Conservation (phyloP, 1,140 invertebrate species). For the Caenorhabditis tropicalis region DNA sequence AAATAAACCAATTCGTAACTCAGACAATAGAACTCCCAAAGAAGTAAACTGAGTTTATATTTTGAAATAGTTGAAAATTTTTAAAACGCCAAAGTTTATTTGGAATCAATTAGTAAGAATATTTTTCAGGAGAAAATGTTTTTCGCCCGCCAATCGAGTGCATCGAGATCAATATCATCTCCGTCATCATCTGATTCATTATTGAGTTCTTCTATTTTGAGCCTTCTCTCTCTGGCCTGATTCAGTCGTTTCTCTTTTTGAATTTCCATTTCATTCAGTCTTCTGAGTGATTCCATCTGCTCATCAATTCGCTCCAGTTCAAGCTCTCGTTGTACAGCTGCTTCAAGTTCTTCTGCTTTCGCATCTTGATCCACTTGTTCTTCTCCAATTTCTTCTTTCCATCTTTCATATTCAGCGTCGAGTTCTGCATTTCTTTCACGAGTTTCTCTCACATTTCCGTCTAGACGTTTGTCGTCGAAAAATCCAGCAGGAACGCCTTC, state of each 20-base stretch:
- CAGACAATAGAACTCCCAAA: too few species aligned
- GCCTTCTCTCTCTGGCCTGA: background rate
- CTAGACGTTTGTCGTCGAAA: constrained; percentile 15
- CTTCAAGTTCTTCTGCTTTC: constrained; percentile 7
- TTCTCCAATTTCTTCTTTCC: constrained; percentile 32
- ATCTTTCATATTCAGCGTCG: constrained; percentile 19
- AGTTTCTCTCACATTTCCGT: constrained; percentile 21
- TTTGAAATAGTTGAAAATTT: background rate
- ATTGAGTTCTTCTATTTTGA: constrained; percentile 8
- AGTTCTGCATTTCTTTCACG: constrained; percentile 28
- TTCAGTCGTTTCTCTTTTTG: constrained; percentile 26
- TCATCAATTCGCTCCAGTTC: constrained; percentile 28
- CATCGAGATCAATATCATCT: constrained; percentile 24
- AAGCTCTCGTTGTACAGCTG: constrained; percentile 13
- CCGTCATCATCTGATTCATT: background rate
- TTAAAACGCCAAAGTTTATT: too few species aligned
- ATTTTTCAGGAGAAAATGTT: constrained; percentile 15
- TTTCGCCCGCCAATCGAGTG: constrained; percentile 23
- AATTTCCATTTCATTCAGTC: constrained; percentile 32
- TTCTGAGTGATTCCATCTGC: constrained; percentile 3
- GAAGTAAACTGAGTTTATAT: background rate
- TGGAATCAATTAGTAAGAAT: too few species aligned
- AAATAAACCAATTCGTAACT: too few species aligned
- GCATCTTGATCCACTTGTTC: constrained; percentile 12
- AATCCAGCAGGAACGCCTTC: constrained; percentile 22